phyloP scores from a whole-genome alignment of 2,797 vertebrate genomes.

The Xerus rutilus region DNA sequence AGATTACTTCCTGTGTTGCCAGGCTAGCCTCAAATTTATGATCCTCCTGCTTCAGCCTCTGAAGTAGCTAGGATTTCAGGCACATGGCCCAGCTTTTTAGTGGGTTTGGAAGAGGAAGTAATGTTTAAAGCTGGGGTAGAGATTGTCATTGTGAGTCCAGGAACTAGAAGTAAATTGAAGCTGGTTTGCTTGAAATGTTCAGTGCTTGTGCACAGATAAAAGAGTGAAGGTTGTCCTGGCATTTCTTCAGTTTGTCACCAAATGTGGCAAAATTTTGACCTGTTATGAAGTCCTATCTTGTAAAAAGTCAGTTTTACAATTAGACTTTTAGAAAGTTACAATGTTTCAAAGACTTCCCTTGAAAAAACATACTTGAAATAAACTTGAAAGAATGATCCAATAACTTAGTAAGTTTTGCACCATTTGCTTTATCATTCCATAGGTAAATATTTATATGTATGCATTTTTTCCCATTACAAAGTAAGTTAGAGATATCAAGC shows the following conservation, averaged over 20 bases:
- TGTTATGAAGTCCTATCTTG: neutral
- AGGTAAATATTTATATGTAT: neutral
- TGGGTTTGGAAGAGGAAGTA: neutral
- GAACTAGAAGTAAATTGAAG: constrained; percentile 57
- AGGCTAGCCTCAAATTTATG: neutral
- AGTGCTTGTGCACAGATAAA: constrained; percentile 50
- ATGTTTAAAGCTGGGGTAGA: neutral
- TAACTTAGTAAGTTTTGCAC: constrained; percentile 30
- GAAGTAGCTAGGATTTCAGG: neutral
- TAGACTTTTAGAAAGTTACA: neutral
- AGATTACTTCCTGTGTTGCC: neutral
- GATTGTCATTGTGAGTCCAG: neutral
- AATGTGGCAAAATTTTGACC: neutral
- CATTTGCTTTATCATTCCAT: neutral
- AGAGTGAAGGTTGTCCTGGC: constrained; percentile 25
- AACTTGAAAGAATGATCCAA: neutral
- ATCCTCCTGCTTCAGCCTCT: neutral
- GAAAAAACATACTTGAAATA: neutral
- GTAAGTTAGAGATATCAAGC: neutral
- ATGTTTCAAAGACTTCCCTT: neutral
- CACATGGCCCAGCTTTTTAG: neutral
- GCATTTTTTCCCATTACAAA: neutral
- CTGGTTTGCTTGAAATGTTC: constrained; percentile 52
- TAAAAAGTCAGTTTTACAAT: constrained; percentile 27
- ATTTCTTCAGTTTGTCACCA: constrained; percentile 26